Percentiles rank a stretch among this genome's conserved stretches.
Evolutionary conservation across 2,888 invertebrate species (phyloP).

Genomic region (Lapara coniferarum): DNA sequence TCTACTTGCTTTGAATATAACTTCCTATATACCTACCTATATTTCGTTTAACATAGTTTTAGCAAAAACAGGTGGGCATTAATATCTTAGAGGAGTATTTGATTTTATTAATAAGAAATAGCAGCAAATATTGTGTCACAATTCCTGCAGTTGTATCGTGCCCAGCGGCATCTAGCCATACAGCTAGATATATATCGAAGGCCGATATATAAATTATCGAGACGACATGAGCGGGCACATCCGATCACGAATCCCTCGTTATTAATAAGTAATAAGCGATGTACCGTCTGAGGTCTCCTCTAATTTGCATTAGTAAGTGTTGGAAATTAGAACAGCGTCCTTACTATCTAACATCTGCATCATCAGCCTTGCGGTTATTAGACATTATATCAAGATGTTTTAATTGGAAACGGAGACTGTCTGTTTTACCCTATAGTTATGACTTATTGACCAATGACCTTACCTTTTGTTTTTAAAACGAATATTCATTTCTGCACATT

Average conservation of each 20-base stretch:
- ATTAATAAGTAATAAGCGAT: slow-evolving; percentile 38
- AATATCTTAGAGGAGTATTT: no score
- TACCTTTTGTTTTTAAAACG: no score
- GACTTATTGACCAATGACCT: no score
- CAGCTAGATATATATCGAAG: slow-evolving; percentile 39
- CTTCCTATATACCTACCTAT: no score
- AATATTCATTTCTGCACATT: no score
- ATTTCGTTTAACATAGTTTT: no score
- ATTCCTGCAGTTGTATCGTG: neutral
- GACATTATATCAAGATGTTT: slow-evolving; percentile 35
- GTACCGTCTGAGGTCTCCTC: slow-evolving; percentile 48
- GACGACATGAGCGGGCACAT: slow-evolving; percentile 36
- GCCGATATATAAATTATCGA: slow-evolving; percentile 34
- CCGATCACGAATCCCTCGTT: slow-evolving; percentile 41
- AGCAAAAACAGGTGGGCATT: no score
- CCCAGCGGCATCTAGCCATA: slow-evolving; percentile 11
- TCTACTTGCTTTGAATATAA: no score
- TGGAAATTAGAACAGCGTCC: slow-evolving; percentile 57
- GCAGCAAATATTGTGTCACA: neutral
- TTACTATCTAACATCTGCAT: slow-evolving; percentile 50
- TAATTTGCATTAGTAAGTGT: slow-evolving; percentile 60
- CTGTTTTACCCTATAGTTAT: neutral
- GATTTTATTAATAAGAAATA: slow-evolving; percentile 8
- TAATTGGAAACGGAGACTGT: neutral
- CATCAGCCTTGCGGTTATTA: slow-evolving; percentile 37